Percentiles rank a stretch among this genome's conserved stretches.
Evolutionary conservation across 2,888 invertebrate genomes (phyloP).

Genomic region (Polydrusus pterygomalis): DNA sequence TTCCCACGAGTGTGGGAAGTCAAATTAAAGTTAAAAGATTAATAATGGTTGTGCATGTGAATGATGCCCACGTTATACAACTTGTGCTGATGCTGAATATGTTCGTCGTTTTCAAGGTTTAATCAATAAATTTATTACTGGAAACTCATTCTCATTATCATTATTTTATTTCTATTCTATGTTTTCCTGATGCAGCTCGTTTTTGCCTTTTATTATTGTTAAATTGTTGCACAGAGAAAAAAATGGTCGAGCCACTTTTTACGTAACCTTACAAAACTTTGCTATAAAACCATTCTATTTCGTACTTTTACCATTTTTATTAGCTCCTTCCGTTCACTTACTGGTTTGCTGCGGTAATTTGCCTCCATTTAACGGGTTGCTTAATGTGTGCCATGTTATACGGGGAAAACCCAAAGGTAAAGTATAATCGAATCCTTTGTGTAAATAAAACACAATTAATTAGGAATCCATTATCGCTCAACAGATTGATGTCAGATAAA

Average conservation of each 20-base stretch:
- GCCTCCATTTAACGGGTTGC: constrained; percentile 1
- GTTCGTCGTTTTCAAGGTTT: constrained; percentile 20
- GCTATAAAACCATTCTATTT: constrained; percentile 19
- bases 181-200: not conserved
- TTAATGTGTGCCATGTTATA: constrained; percentile 13
- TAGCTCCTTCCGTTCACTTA: constrained; percentile 25
- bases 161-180: not conserved
- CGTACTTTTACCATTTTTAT: constrained; percentile 27
- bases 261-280: constrained; percentile 10
- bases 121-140: not conserved
- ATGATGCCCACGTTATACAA: constrained; percentile 11
- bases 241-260: no score
- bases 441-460: no score
- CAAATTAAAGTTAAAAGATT: constrained; percentile 19
- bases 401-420: not conserved
- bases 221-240: not conserved
- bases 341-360: constrained; percentile 3
- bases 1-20: constrained; percentile 9
- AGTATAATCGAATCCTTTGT: no score
- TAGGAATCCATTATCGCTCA: no score
- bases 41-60: constrained; percentile 17
- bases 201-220: not conserved
- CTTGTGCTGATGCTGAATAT: constrained; percentile 17
- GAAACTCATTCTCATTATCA: no score
- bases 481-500: no score